Percentiles rank a stretch among this genome's conserved stretches.
phyloP scores from a whole-genome alignment of 2,113 vertebrate species.

The Cynoglossus semilaevis region DNA sequence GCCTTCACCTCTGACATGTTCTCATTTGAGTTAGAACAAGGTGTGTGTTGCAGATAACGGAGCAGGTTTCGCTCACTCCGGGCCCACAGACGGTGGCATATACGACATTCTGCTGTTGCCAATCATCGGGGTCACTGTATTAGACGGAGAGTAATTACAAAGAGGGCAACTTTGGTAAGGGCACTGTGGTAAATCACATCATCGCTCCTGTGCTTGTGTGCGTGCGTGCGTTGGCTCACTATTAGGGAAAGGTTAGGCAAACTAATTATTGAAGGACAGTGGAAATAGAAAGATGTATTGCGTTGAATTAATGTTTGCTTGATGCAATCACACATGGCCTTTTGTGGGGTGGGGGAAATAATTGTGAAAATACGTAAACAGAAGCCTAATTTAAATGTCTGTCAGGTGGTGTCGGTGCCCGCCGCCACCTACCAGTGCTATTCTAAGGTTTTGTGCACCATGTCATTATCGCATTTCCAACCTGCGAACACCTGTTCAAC shows the following conservation, averaged over 20 bases:
- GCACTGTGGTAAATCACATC: conserved; percentile 57
- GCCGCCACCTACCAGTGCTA: conserved; percentile 16
- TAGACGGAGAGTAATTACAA: conserved; percentile 70
- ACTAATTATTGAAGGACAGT: conserved; percentile 58
- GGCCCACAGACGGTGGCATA: conserved; percentile 49
- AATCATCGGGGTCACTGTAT: conserved; percentile 63
- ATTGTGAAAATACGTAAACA: conserved; percentile 12
- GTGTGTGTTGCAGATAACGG: conserved; percentile 71
- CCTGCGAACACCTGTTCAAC: conserved; percentile 60
- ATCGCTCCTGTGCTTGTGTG: conserved; percentile 2
- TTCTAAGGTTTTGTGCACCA: conserved; percentile 44
- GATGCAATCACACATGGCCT: conserved; percentile 45
- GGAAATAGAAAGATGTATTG: conserved; percentile 61
- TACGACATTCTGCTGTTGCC: conserved; percentile 62
- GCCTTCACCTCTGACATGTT: conserved; percentile 63
- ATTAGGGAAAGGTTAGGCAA: conserved; percentile 63
- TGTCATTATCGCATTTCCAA: conserved; percentile 63
- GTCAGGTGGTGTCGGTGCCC: conserved; percentile 10
- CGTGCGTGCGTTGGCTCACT: conserved; percentile 12
- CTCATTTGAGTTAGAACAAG: conserved; percentile 63
- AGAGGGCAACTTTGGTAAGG: conserved; percentile 51
- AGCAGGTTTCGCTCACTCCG: conserved; percentile 43
- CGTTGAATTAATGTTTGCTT: conserved; percentile 58
- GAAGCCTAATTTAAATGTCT: conserved; percentile 5
- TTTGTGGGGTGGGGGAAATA: conserved; percentile 11